phyloP scores from a whole-genome alignment of 2,888 invertebrate species.

The Adelognathus sp. region DNA sequence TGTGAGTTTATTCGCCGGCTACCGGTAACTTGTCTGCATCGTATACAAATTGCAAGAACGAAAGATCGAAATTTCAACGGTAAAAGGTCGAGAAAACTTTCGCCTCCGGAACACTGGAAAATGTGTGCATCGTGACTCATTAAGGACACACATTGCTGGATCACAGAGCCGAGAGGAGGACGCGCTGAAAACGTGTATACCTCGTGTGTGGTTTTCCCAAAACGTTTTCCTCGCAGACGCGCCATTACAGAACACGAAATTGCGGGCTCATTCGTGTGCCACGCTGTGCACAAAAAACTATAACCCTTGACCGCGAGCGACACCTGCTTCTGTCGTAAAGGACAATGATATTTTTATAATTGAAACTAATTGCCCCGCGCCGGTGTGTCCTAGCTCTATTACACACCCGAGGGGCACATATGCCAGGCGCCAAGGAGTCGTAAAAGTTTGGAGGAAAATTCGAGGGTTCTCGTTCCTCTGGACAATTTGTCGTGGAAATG shows the following conservation, averaged over 20 bases:
- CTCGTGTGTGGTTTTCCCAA: slow-evolving; percentile 45
- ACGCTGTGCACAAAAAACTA: slow-evolving; percentile 63
- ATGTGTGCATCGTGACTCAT: slow-evolving; percentile 16
- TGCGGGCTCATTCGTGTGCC: slow-evolving; percentile 42
- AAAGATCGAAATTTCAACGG: not conserved
- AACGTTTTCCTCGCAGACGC: slow-evolving; percentile 48
- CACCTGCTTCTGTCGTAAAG: slow-evolving; percentile 79
- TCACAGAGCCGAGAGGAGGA: not conserved
- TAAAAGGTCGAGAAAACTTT: slow-evolving; percentile 7
- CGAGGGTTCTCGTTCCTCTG: not conserved
- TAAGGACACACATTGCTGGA: slow-evolving; percentile 23
- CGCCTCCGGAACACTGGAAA: not conserved
- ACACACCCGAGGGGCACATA: slow-evolving; percentile 31
- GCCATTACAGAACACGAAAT: slow-evolving; percentile 42
- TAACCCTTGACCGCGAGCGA: slow-evolving; percentile 76
- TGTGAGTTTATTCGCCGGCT: slow-evolving; percentile 64
- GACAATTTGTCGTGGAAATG: slow-evolving; percentile 17
- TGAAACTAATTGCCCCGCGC: slow-evolving; percentile 78
- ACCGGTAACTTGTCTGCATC: not conserved
- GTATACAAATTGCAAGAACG: slow-evolving; percentile 2
- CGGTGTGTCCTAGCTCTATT: slow-evolving; percentile 57
- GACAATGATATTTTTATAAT: slow-evolving; percentile 81
- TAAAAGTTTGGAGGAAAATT: slow-evolving; percentile 59
- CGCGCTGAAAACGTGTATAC: slow-evolving; percentile 7
- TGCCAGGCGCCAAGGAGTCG: slow-evolving; percentile 46